Evolutionary conservation across 2,888 invertebrate genomes (phyloP).

Genomic region (Epinotia bilunana): DNA sequence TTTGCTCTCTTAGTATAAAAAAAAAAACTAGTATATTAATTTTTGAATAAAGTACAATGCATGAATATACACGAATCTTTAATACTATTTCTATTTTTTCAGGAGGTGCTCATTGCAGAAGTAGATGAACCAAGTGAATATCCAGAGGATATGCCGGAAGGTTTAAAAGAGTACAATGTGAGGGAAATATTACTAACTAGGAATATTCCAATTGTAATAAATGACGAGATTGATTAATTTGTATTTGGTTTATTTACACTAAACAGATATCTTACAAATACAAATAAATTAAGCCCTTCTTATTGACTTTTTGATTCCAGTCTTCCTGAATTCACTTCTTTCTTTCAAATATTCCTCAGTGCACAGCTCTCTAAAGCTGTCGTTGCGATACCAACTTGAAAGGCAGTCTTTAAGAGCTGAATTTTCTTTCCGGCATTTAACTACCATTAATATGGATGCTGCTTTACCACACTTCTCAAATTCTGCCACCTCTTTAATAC

Average conservation of each 20-base stretch:
- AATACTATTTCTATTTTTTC: conserved; percentile 53
- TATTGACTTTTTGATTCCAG: conserved; percentile 88
- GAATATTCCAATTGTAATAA: conserved; percentile 74
- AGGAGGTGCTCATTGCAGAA: conserved; percentile 89
- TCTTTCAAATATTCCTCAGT: conserved; percentile 92
- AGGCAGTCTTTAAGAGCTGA: conserved; percentile 88
- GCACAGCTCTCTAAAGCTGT: conserved; percentile 89
- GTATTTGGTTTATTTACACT: conserved; percentile 60
- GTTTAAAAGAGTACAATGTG: conserved; percentile 84
- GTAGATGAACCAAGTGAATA: conserved; percentile 70
- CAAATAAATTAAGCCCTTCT: conserved; percentile 66
- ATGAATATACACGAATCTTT: neutral
- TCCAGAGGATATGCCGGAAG: conserved; percentile 70
- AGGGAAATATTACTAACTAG: conserved; percentile 87
- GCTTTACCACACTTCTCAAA: conserved; percentile 90
- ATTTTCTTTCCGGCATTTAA: conserved; percentile 90
- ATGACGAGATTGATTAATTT: conserved; percentile 68
- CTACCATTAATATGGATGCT: conserved; percentile 87
- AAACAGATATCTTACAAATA: conserved; percentile 49
- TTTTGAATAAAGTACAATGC: neutral
- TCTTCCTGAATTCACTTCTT: conserved; percentile 91
- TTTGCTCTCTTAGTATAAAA: neutral
- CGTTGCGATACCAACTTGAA: conserved; percentile 90
- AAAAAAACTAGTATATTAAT: neutral
- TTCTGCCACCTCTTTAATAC: conserved; percentile 88